phyloP scores from a whole-genome alignment of 2,797 vertebrate species.

The Mus spretus region DNA sequence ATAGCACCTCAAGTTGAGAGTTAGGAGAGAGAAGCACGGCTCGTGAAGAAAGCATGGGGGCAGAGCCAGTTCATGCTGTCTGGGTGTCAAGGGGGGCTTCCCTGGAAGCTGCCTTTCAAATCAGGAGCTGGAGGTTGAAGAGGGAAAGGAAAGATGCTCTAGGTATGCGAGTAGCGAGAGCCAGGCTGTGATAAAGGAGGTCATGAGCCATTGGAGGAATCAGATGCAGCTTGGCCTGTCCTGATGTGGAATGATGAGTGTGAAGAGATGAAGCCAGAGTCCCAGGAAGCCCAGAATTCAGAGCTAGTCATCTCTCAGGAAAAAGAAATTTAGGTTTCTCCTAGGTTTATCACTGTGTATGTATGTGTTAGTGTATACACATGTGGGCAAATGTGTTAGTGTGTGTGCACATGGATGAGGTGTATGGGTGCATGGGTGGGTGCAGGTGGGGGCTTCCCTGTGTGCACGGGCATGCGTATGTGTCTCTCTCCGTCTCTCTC shows the following conservation, averaged over 20 bases:
- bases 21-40: background rate
- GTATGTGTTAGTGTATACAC: background rate
- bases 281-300: no score
- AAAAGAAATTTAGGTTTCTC: background rate
- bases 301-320: background rate
- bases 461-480: rapidly evolving
- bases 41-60: background rate
- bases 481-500: rapidly evolving
- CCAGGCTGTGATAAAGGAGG: background rate
- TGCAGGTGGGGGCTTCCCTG: rapidly evolving
- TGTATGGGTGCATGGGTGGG: background rate
- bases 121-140: background rate
- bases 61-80: background rate
- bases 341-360: background rate
- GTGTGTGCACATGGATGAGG: background rate
- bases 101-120: background rate
- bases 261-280: background rate
- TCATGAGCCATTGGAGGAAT: rapidly evolving
- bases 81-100: background rate
- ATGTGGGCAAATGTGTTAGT: background rate
- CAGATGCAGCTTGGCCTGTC: background rate
- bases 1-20: background rate
- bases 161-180: background rate
- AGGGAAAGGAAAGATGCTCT: background rate
- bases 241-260: background rate